Percentiles rank a stretch among this genome's conserved stretches.
Conservation (phyloP, 1,140 invertebrate species). For the Diorhabda elongata region DNA sequence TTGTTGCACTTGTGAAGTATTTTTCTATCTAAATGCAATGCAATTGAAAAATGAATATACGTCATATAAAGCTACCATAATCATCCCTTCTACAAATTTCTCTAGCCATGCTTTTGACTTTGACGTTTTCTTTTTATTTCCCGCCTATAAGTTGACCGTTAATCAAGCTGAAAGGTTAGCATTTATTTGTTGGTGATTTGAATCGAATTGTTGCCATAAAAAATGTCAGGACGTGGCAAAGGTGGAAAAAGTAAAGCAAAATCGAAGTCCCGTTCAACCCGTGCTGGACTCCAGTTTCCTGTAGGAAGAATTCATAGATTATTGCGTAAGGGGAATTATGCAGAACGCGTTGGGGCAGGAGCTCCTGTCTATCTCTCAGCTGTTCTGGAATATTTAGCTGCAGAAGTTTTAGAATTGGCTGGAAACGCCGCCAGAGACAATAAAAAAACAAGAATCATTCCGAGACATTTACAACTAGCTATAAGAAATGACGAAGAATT, state of each 20-base stretch:
- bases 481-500: conserved; percentile 85
- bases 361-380: conserved; percentile 69
- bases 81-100: too few species aligned
- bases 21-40: too few species aligned
- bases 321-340: conserved; percentile 63
- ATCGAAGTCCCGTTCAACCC: conserved; percentile 30
- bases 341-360: conserved; percentile 64
- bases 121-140: too few species aligned
- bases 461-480: conserved; percentile 73
- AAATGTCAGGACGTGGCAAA: conserved; percentile 29
- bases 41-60: too few species aligned
- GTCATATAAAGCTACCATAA: too few species aligned
- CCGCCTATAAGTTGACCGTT: too few species aligned
- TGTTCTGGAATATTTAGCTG: conserved; percentile 59
- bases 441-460: conserved; percentile 66
- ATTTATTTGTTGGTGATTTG: background rate
- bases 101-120: too few species aligned
- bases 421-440: conserved; percentile 71
- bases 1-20: too few species aligned
- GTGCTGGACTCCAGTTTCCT: conserved; percentile 68
- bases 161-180: too few species aligned
- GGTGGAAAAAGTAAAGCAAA: conserved; percentile 27
- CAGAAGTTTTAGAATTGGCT: conserved; percentile 68
- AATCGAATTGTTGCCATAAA: background rate
- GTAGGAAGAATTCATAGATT: conserved; percentile 69